Percentiles rank a stretch among this genome's conserved stretches.
Evolutionary conservation across 1,140 invertebrate genomes (phyloP).

Genomic region (Panulirus ornatus): DNA sequence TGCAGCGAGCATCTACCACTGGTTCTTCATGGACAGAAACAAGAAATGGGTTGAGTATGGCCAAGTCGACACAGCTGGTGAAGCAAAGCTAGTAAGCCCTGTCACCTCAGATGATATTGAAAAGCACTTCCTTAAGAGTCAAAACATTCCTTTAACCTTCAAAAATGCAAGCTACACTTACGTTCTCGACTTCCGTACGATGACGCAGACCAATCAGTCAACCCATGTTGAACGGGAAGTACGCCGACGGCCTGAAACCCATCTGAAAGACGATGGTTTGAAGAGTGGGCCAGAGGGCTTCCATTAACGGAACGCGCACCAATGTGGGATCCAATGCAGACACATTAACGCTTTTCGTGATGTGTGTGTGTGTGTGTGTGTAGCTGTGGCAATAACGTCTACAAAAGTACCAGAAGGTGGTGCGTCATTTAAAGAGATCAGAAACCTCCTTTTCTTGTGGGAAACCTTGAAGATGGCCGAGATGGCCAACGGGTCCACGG

Average conservation of each 20-base stretch:
- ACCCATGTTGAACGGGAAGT: conserved; percentile 34
- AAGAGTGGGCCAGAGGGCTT: neutral
- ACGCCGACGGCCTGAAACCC: conserved; percentile 40
- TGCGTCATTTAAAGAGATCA: neutral
- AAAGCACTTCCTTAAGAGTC: conserved; percentile 32
- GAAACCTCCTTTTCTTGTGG: neutral
- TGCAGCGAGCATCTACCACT: neutral
- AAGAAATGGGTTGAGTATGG: conserved; percentile 58
- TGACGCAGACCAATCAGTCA: conserved; percentile 45
- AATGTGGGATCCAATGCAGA: neutral
- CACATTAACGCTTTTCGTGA: neutral
- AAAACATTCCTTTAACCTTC: neutral
- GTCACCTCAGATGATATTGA: conserved; percentile 56
- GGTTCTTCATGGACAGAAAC: conserved; percentile 51
- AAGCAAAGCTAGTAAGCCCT: conserved; percentile 17
- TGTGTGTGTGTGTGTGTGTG: neutral
- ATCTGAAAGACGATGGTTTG: neutral
- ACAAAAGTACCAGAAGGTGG: neutral
- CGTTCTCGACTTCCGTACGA: conserved; percentile 25
- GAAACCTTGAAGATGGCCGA: neutral
- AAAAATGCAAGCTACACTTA: conserved; percentile 27
- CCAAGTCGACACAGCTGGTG: conserved; percentile 37
- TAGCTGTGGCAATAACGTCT: neutral
- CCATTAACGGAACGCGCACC: neutral
- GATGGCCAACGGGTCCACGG: neutral